Evolutionary conservation across 2,113 vertebrate species (phyloP).

Genomic region (Amazona guildingii): DNA sequence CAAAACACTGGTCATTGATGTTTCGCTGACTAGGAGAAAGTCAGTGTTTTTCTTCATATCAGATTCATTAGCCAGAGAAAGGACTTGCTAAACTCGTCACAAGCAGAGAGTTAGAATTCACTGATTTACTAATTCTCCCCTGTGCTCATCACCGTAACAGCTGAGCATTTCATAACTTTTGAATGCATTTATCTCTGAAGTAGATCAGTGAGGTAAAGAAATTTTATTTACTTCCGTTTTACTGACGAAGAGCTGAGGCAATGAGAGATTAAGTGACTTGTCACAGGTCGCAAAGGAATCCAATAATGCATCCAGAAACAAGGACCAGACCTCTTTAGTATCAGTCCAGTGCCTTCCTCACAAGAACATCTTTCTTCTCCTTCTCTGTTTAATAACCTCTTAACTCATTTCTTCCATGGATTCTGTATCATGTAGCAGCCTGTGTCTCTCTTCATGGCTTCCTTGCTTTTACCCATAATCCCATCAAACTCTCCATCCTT

Average conservation of each 20-base stretch:
- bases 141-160: constrained; percentile 11
- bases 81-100: neutral
- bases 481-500: constrained; percentile 25
- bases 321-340: constrained; percentile 28
- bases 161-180: constrained; percentile 49
- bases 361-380: constrained; percentile 38
- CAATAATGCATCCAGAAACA: constrained; percentile 29
- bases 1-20: neutral
- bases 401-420: neutral
- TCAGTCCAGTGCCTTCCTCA: neutral
- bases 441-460: constrained; percentile 17
- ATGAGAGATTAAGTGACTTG: constrained; percentile 58
- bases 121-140: constrained; percentile 45
- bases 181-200: constrained; percentile 39
- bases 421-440: neutral
- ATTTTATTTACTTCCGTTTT: constrained; percentile 56
- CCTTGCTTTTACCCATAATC: neutral
- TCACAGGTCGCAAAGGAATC: constrained; percentile 36
- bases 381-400: constrained; percentile 22
- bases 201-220: constrained; percentile 1
- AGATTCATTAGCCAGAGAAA: neutral
- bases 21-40: neutral
- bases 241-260: constrained; percentile 14
- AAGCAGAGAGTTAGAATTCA: constrained; percentile 5
- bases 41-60: neutral